Base-by-base conservation (phyloP, 2,888 invertebrate species). In the Synergus japonicus region DNA sequence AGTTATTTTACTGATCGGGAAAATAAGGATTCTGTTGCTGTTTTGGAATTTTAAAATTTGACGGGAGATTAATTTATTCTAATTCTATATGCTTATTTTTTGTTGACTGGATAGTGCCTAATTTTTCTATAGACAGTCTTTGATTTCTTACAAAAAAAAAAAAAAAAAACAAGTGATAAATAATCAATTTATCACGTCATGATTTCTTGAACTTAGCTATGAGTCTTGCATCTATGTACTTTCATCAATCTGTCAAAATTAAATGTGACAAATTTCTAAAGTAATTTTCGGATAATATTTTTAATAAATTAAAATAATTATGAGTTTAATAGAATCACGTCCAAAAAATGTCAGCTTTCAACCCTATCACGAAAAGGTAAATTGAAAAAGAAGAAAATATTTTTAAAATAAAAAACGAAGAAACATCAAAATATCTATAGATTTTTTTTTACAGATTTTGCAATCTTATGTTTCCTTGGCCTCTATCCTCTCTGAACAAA, bases 401-500 rank as follows among this genome's bases (percentile, higher is more conserved):
- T 49, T 46, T 13, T n/a, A 60, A 60, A 60, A 12, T 22, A 0
- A 4, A 9, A 22, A 22, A 43, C 2, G 4, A 66, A 43, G 2
- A n/a, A 66, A n/a, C 2, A 41, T 43, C 7, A n/a, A n/a, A 60
- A 60, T 60, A 18, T 10, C 22, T 2, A 60, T 60, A 1, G 2
- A 54, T 54, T 22, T 60, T n/a, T 41, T 9, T 65, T 41, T 65
- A 4, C 65, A 65, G 65, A 65, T 37, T 41, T 8, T n/a, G n/a
- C 29, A 54, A n/a, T 49, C 49, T n/a, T n/a, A 46, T 9, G 13
- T 73, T 37, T 54, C 54, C 5, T 29, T 73, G 73, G n/a, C 73
- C 54, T 49, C 73, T 1, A 54, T 73, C 5, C n/a, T 73, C 15
- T 73, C 37, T 73, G 73, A 15, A 5, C n/a, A 73, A 54, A 46